A percentile compares a stretch with the other conserved stretches of the same genome.
phyloP scores from a whole-genome alignment of 2,113 vertebrate genomes.

The Trichechus manatus region DNA sequence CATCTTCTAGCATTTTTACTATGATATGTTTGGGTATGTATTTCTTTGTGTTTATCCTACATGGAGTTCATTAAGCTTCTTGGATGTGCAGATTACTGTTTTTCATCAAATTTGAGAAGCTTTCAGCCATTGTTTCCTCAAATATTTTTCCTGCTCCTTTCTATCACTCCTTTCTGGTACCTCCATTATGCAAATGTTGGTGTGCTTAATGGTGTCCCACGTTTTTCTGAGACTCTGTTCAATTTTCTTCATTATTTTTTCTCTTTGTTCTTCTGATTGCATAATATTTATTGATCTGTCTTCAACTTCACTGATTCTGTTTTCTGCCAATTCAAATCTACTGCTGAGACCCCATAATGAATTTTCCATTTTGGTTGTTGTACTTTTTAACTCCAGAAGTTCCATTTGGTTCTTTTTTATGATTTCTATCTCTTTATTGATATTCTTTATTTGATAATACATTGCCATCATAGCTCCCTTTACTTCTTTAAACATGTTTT shows the following conservation, averaged over 20 bases:
- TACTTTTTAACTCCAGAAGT: neutral
- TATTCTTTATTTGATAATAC: neutral
- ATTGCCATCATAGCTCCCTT: neutral
- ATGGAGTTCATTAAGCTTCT: neutral
- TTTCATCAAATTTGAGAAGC: neutral
- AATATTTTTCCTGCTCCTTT: neutral
- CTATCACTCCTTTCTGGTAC: neutral
- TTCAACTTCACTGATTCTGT: neutral
- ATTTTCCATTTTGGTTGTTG: neutral
- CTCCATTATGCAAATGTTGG: neutral
- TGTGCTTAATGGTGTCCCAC: neutral
- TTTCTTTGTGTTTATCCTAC: neutral
- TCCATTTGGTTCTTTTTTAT: conserved; percentile 43
- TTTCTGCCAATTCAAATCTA: neutral
- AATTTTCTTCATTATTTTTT: neutral
- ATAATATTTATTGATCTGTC: neutral
- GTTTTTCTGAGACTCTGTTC: neutral
- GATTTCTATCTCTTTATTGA: neutral
- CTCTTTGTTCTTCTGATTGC: neutral
- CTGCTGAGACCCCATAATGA: neutral
- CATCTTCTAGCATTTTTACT: neutral
- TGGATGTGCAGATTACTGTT: neutral
- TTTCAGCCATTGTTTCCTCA: neutral
- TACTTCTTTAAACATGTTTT: neutral
- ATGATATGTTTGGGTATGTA: neutral